A percentile compares a stretch with the other conserved stretches of the same genome.
Evolutionary conservation across 2,888 invertebrate species (phyloP).

Genomic region (Agrotis segetum): DNA sequence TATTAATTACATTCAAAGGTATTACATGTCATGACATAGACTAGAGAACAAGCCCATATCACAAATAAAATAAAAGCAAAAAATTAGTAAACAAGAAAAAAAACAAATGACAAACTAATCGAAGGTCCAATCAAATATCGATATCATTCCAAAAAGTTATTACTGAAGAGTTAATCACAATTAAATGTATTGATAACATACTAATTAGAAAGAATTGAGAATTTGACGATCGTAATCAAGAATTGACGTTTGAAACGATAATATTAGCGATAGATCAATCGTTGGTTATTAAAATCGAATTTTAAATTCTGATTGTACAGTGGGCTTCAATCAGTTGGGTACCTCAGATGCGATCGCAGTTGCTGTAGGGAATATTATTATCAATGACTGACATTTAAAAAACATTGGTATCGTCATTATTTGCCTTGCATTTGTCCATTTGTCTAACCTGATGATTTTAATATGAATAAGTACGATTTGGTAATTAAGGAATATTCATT

Average conservation of each 20-base stretch:
- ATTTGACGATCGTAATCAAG: conserved; percentile 3
- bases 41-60: too few relatives aligned
- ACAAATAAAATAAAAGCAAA: too few relatives aligned
- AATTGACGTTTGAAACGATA: conserved; percentile 3
- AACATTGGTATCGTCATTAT: too few relatives aligned
- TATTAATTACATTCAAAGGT: too few relatives aligned
- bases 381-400: too few relatives aligned
- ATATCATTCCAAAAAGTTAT: conserved; percentile 5
- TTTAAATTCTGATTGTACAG: conserved; percentile 1
- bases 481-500: too few relatives aligned
- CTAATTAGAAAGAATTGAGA: neutral
- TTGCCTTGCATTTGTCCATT: too few relatives aligned
- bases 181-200: conserved; percentile 10
- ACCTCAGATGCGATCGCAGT: too few relatives aligned
- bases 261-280: neutral
- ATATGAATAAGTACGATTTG: too few relatives aligned
- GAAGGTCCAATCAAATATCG: neutral
- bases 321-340: neutral
- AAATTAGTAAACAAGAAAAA: neutral
- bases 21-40: too few relatives aligned
- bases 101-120: neutral
- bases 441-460: too few relatives aligned
- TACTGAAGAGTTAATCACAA: conserved; percentile 18
- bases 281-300: neutral
- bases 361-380: too few relatives aligned